Conservation (phyloP, 2,113 vertebrate genomes). For the Spermophilus dauricus region DNA sequence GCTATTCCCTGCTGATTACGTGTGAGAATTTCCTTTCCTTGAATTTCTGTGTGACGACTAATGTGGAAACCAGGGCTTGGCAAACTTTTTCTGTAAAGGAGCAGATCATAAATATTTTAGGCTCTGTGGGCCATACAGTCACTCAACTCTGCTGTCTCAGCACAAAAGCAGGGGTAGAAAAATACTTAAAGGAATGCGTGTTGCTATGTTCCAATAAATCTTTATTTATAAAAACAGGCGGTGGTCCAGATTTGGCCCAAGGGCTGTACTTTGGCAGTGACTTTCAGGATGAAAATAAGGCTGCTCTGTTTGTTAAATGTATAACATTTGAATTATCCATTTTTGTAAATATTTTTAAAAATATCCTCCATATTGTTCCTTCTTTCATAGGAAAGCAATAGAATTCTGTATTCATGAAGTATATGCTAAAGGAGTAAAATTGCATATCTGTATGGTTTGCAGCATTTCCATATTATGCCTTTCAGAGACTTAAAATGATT, state of each 20-base stretch:
- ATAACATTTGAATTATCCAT: background rate
- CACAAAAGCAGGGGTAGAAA: background rate
- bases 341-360: conserved; percentile 37
- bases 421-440: background rate
- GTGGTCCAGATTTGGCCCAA: background rate
- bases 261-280: background rate
- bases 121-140: background rate
- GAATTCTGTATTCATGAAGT: background rate
- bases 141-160: background rate
- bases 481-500: background rate
- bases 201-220: conserved; percentile 42
- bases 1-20: background rate
- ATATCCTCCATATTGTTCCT: background rate
- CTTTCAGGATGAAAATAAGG: background rate
- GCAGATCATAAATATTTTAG: background rate
- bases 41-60: background rate
- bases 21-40: background rate
- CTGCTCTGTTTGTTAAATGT: conserved; percentile 35
- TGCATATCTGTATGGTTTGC: background rate
- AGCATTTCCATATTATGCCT: background rate
- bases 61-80: background rate
- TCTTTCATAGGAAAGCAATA: background rate
- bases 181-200: background rate
- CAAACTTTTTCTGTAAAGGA: background rate
- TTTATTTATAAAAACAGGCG: conserved; percentile 28